These are phyloP conservation scores for Pandemis cinnamomeana DNA, from an alignment of 2,888 invertebrate species.

Conservation along the genomic window DNA sequence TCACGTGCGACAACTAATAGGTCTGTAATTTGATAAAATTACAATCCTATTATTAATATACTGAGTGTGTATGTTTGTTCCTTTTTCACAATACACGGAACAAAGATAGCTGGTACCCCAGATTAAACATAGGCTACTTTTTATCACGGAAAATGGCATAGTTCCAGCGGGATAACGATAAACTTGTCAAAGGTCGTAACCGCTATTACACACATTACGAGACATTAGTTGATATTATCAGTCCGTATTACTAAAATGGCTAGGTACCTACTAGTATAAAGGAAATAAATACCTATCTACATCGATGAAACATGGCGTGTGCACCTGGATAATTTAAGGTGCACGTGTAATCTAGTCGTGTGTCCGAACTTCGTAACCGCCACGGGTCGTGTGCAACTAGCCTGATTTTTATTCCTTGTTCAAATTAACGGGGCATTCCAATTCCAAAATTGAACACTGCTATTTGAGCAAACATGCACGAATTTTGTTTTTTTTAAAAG, in stretches of 20 bases:
- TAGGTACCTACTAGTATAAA: too few relatives aligned
- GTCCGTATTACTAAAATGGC: conserved; percentile 12
- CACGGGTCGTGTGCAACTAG: conserved; percentile 9
- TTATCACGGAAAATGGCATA: too few relatives aligned
- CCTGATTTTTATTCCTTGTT: background rate
- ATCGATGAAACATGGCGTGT: background rate
- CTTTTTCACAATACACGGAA: too few relatives aligned
- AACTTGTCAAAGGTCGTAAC: too few relatives aligned
- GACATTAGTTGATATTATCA: conserved; percentile 20
- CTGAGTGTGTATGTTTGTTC: too few relatives aligned
- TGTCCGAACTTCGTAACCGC: conserved; percentile 7
- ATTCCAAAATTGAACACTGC: background rate
- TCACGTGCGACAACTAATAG: too few relatives aligned
- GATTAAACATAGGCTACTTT: too few relatives aligned
- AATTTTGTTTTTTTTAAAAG: background rate
- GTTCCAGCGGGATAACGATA: too few relatives aligned
- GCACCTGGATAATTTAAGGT: conserved; percentile 31
- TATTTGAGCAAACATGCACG: background rate
- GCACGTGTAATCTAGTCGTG: conserved; percentile 14
- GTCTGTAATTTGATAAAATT: too few relatives aligned
- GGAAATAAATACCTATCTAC: conserved; percentile 11
- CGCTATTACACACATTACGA: background rate
- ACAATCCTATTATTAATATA: too few relatives aligned
- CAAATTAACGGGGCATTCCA: background rate
- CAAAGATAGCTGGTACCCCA: too few relatives aligned